phyloP scores from a whole-genome alignment of 1,140 invertebrate species.

The Zaprionus vittiger region DNA sequence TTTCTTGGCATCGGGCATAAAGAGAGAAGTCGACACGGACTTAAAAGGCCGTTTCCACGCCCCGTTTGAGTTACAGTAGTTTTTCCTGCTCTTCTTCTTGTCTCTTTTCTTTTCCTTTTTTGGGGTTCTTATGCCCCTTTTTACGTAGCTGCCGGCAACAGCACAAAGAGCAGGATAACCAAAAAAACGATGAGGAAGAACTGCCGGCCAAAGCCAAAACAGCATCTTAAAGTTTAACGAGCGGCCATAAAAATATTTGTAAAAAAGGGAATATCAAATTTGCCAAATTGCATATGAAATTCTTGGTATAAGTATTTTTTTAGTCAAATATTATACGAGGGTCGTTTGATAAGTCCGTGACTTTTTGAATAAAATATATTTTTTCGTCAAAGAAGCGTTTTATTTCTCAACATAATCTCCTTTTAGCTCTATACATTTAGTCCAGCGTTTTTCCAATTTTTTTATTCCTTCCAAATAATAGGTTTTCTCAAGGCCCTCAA shows the following conservation, averaged over 20 bases:
- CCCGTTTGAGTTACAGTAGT: constrained; percentile 54
- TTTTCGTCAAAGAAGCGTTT: too few relatives aligned
- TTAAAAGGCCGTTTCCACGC: constrained; percentile 59
- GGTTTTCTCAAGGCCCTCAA: too few relatives aligned
- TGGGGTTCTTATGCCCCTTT: constrained; percentile 18
- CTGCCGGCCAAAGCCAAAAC: constrained; percentile 9
- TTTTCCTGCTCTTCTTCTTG: constrained; percentile 33
- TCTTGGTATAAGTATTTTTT: not conserved
- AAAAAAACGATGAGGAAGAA: constrained; percentile 21
- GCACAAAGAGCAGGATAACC: constrained; percentile 21
- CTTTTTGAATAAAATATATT: too few relatives aligned
- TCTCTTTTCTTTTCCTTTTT: constrained; percentile 33
- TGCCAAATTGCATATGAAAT: not conserved
- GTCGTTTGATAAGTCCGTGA: too few relatives aligned
- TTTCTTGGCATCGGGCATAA: constrained; percentile 46
- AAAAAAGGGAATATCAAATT: constrained; percentile 2
- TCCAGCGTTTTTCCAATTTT: too few relatives aligned
- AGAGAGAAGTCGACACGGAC: constrained; percentile 22
- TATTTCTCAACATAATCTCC: too few relatives aligned
- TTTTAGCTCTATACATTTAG: too few relatives aligned
- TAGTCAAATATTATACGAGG: not conserved
- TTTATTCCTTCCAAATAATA: too few relatives aligned
- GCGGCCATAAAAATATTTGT: constrained; percentile 30
- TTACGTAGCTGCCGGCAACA: constrained; percentile 33
- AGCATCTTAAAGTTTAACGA: constrained; percentile 42